A percentile compares a stretch with the other conserved stretches of the same genome.
Conservation (phyloP, 53 echinoderm and acorn worm species). For the Echinarachnius parma region DNA sequence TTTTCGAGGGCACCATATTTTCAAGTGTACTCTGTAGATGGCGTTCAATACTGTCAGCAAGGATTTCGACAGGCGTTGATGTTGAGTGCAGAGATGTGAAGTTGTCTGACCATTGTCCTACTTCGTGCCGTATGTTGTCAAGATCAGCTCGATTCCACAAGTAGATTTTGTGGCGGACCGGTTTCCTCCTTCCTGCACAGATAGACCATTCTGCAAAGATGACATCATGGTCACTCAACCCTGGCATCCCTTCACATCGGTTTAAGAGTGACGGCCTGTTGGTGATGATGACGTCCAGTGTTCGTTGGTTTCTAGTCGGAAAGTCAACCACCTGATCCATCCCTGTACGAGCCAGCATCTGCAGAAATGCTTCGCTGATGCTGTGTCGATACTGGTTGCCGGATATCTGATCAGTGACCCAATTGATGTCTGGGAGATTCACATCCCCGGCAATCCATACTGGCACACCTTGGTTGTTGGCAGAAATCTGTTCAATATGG, state of each 20-base stretch:
- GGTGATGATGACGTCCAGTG: conserved; percentile 28
- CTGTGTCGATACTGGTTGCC: no score
- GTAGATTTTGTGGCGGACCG: no score
- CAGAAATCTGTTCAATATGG: conserved; percentile 6
- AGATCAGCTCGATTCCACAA: no score
- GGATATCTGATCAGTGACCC: conserved; percentile 20
- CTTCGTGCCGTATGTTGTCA: no score
- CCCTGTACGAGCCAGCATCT: conserved; percentile 20
- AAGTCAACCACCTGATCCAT: conserved; percentile 44
- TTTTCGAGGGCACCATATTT: no score
- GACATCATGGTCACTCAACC: conserved; percentile 32
- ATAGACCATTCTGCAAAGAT: not conserved
- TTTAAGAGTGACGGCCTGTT: conserved; percentile 19
- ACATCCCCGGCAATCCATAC: conserved; percentile 33
- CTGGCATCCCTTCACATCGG: conserved; percentile 12
- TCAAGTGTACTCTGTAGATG: no score
- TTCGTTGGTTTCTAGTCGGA: conserved; percentile 42
- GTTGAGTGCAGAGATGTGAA: no score
- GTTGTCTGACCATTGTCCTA: no score
- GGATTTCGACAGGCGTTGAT: no score
- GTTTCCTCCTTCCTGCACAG: no score
- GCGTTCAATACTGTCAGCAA: no score
- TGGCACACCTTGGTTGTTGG: not conserved
- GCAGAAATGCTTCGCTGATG: no score
- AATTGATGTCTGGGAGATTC: conserved; percentile 48